phyloP scores from a whole-genome alignment of 2,888 invertebrate species.

The Tetramorium bicarinatum region DNA sequence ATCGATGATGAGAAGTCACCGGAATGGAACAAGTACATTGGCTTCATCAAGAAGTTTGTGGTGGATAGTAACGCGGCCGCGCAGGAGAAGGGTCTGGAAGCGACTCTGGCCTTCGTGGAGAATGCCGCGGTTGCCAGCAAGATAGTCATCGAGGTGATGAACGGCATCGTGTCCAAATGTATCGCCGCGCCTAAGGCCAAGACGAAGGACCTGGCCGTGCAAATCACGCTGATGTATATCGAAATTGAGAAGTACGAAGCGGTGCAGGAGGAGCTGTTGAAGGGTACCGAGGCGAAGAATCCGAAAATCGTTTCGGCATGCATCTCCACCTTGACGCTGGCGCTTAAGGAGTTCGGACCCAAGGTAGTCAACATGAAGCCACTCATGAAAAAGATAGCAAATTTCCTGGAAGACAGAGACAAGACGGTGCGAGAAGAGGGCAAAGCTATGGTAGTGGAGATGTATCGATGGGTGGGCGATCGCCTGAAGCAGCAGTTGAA shows the following conservation, averaged over 20 bases:
- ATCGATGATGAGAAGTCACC: conserved; percentile 97
- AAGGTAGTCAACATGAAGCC: conserved; percentile 96
- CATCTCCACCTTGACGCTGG: conserved; percentile 91
- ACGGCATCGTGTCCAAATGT: conserved; percentile 96
- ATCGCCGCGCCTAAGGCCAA: conserved; percentile 96
- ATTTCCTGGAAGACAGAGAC: conserved; percentile 96
- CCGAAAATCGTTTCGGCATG: conserved; percentile 97
- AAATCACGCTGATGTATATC: conserved; percentile 96
- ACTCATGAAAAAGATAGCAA: conserved; percentile 94
- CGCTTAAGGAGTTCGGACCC: conserved; percentile 95
- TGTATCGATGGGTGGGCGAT: conserved; percentile 96
- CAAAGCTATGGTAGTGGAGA: conserved; percentile 96
- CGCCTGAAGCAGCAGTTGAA: conserved; percentile 95
- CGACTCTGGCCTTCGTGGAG: conserved; percentile 95
- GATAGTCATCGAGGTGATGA: conserved; percentile 95
- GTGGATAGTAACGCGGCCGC: conserved; percentile 97
- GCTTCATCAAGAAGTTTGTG: conserved; percentile 97
- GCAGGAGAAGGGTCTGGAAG: conserved; percentile 98
- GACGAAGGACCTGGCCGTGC: conserved; percentile 96
- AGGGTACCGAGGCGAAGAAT: conserved; percentile 98
- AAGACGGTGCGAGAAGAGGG: conserved; percentile 97
- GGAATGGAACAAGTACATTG: conserved; percentile 96
- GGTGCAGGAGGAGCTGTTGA: conserved; percentile 95
- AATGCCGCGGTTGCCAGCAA: conserved; percentile 96
- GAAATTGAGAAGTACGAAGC: conserved; percentile 98